A percentile compares a stretch with the other conserved stretches of the same genome.
These are phyloP conservation scores for Argyresthia albistria DNA, from an alignment of 2,888 invertebrate species.

Conservation along the genomic window DNA sequence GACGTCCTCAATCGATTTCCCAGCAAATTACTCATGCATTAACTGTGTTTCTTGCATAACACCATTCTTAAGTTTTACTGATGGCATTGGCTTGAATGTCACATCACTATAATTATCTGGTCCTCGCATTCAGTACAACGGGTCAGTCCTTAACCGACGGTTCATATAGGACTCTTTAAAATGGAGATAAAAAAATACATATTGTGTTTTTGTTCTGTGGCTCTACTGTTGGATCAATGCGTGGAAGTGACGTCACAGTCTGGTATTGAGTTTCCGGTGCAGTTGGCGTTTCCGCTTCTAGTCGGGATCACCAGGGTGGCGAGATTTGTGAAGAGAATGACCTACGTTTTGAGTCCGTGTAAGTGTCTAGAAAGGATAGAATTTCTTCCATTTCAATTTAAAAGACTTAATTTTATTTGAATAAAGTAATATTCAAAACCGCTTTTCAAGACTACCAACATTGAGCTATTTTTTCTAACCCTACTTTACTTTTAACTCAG, in stretches of 20 bases:
- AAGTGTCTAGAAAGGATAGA: conserved; percentile 7
- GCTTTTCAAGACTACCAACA: too few species aligned
- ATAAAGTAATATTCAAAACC: too few species aligned
- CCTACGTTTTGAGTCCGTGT: conserved; percentile 11
- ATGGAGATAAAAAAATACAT: conserved; percentile 2
- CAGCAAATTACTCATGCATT: background rate
- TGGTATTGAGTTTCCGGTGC: conserved; percentile 11
- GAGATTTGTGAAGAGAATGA: conserved; percentile 9
- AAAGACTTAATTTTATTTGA: too few species aligned
- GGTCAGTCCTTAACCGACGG: background rate
- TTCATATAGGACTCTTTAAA: background rate
- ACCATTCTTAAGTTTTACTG: background rate
- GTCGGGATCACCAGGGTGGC: conserved; percentile 9
- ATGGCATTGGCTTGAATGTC: conserved; percentile 6
- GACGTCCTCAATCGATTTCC: background rate
- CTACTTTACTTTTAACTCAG: too few species aligned
- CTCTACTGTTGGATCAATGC: conserved; percentile 7
- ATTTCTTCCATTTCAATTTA: too few species aligned
- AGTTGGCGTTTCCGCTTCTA: conserved; percentile 11
- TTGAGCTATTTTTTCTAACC: too few species aligned
- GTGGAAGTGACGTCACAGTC: conserved; percentile 9
- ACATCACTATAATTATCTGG: conserved; percentile 1
- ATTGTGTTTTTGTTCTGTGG: conserved; percentile 3
- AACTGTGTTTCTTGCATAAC: background rate
- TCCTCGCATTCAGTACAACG: background rate